Percentiles rank a stretch among this genome's conserved stretches.
These are phyloP conservation scores for Lymantria monacha DNA, from an alignment of 2,888 invertebrate species.

Conservation along the genomic window DNA sequence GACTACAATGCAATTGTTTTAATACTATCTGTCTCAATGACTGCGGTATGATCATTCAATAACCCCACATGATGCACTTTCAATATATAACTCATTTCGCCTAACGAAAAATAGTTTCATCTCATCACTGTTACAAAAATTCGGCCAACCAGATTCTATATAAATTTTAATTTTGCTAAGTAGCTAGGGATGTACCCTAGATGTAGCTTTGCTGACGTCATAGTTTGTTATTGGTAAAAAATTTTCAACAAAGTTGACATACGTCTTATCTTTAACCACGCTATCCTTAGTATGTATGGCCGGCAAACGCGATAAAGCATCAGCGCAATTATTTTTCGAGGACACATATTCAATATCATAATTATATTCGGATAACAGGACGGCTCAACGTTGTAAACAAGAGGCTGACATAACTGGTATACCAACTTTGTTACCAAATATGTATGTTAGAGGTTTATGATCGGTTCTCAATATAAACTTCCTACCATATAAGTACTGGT, in stretches of 20 bases:
- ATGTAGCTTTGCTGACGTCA: background rate
- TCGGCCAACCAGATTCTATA: background rate
- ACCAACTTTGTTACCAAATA: no score
- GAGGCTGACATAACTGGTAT: no score
- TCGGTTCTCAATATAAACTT: no score
- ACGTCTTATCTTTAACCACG: background rate
- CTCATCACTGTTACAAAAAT: background rate
- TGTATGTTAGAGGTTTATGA: no score
- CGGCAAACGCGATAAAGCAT: background rate
- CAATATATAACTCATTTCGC: background rate
- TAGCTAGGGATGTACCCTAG: background rate
- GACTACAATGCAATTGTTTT: background rate
- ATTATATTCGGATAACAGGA: background rate
- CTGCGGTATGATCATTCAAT: background rate
- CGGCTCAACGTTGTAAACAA: background rate
- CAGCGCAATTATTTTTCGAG: no score
- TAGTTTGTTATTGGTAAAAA: background rate
- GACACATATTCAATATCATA: no score
- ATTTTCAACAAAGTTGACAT: background rate
- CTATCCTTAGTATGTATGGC: no score
- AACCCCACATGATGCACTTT: conserved; percentile 2
- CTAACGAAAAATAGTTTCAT: background rate
- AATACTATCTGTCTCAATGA: background rate
- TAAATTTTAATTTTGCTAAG: background rate
- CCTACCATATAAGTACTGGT: no score